Evolutionary conservation across 1,140 invertebrate genomes (phyloP).

Genomic region (Ceratina australensis): DNA sequence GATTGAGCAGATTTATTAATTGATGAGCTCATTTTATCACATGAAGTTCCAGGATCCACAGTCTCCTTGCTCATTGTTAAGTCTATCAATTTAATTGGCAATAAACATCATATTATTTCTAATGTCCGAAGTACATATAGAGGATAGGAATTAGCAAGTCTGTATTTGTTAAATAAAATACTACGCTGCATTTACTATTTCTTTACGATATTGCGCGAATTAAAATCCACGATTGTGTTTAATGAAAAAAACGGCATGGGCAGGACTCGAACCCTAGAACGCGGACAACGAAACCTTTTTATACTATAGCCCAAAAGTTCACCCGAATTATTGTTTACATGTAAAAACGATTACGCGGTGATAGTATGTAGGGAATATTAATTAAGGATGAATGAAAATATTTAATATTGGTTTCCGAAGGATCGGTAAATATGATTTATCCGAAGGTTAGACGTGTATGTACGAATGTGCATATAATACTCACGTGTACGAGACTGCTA

Average conservation of each 20-base stretch:
- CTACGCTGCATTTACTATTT: neutral
- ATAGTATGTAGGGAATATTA: neutral
- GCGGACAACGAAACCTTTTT: neutral
- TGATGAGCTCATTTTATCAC: neutral
- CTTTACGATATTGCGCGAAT: neutral
- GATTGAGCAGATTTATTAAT: neutral
- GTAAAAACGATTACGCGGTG: neutral
- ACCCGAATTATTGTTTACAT: neutral
- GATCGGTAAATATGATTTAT: too few species aligned
- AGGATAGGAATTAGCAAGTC: too few species aligned
- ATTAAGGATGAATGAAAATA: neutral
- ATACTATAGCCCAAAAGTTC: neutral
- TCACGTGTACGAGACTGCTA: neutral
- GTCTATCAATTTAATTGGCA: neutral
- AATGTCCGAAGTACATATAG: neutral
- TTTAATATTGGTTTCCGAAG: neutral
- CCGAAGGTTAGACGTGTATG: conserved; percentile 30
- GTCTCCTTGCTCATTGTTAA: conserved; percentile 35
- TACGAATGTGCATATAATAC: neutral
- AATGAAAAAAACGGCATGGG: conserved; percentile 6
- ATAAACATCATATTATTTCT: neutral
- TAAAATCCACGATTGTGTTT: neutral
- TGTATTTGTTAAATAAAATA: neutral
- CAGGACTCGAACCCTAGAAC: conserved; percentile 26
- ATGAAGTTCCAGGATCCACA: neutral